Evolutionary conservation across 2,888 invertebrate species (phyloP).

Genomic region (Acleris laterana): DNA sequence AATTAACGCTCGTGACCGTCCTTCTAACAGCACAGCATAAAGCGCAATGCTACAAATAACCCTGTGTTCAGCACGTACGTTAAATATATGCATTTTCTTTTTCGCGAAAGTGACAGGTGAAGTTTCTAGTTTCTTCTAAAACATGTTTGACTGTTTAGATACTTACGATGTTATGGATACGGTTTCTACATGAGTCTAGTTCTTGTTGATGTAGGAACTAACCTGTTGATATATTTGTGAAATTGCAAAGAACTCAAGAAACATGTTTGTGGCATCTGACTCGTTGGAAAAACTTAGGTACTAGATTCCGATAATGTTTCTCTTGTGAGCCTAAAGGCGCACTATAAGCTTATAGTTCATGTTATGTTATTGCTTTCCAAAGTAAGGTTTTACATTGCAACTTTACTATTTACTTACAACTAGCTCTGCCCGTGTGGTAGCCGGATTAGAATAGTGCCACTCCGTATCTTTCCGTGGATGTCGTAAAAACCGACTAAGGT

Average conservation of each 20-base stretch:
- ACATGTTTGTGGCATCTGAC: background rate
- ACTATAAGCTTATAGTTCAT: no score
- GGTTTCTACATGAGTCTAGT: background rate
- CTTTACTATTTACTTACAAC: no score
- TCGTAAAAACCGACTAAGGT: no score
- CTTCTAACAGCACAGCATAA: background rate
- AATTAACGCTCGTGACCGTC: no score
- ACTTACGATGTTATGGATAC: background rate
- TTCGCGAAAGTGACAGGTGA: slow-evolving; percentile 13
- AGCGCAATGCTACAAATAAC: background rate
- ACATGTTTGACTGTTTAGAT: slow-evolving; percentile 1
- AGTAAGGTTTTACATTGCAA: no score
- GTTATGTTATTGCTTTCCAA: no score
- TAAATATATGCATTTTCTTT: slow-evolving; percentile 7
- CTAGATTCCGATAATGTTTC: background rate
- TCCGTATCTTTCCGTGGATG: no score
- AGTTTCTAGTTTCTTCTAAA: slow-evolving; percentile 9
- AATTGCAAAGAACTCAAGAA: background rate
- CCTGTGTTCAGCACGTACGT: background rate
- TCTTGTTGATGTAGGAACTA: background rate
- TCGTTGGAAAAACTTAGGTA: background rate
- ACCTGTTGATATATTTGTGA: background rate
- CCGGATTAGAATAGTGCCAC: no score
- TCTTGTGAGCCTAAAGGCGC: background rate
- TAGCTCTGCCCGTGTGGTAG: no score